Evolutionary conservation across 1,140 invertebrate species (phyloP), one percentile per base, ranked within the genome.

Genomic region (Acromyrmex echinatior): DNA sequence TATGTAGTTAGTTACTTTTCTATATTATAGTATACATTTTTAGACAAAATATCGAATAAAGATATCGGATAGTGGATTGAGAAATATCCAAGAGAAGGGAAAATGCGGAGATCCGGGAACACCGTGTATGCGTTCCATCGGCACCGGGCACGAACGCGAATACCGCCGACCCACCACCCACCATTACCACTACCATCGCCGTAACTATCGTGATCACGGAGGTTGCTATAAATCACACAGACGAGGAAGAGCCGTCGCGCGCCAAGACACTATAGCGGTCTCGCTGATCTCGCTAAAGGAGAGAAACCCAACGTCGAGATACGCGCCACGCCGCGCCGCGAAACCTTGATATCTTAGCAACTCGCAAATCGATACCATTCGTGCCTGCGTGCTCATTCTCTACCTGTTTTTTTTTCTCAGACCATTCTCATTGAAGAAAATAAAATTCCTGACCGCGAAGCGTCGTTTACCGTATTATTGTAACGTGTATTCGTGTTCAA

Each of bases 271-370:
- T 56, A 58, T 70, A 35, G 86, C 66, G 86, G 66, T 60, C 56
- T 68, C 62, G 66, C 78, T 63, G 65, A 81, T 86, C 77, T 84
- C 80, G 80, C 80, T 74, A 84, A 84, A 84, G 80, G 80, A n/a
- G 80, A 25, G 80, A 84, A 74, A 82, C 68, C 70, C 68, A 28
- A 49, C 56, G 56, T 84, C 18, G 68, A 84, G 80, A 84, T 74
- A 74, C 68, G 25, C 28, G 31, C 31, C 78, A 49, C 25, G 16
- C 25, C 68, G 18, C n/a, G 31, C 53, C 68, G 80, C 70, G 80
- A 74, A 84, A 84, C 70, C 70, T 62, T 84, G 80, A 84, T 84
- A 76, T 84, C 80, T 84, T 76, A 76, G 70, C 68, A 39, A 82
- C 80, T 74, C 80, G 80, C 70, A 84, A 84, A 84, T 84, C 80